phyloP scores from a whole-genome alignment of 1,140 invertebrate genomes.

The Metaphire vulgaris region DNA sequence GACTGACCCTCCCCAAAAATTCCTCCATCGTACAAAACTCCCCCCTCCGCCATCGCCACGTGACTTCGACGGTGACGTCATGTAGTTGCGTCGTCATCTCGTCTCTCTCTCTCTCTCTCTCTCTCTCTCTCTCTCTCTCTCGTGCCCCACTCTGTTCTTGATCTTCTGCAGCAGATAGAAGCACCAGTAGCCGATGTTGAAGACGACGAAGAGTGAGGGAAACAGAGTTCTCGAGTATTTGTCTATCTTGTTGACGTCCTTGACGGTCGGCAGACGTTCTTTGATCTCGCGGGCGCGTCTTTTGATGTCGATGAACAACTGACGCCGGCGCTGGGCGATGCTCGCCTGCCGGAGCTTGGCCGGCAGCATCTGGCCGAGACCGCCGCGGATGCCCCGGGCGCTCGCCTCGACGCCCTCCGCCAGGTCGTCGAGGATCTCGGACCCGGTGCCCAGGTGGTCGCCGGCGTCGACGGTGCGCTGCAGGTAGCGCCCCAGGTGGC shows the following conservation, averaged over 20 bases:
- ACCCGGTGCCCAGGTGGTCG: too few species aligned
- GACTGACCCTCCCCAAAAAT: too few species aligned
- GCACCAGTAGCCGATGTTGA: constrained; percentile 89
- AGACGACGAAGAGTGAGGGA: constrained; percentile 84
- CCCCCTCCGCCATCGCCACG: too few species aligned
- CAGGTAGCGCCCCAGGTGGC: constrained; percentile 34
- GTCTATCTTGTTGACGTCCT: constrained; percentile 94
- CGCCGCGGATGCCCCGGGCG: constrained; percentile 35
- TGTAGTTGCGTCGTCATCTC: too few species aligned
- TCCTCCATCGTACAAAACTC: too few species aligned
- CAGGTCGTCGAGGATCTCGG: constrained; percentile 39
- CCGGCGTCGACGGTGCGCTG: too few species aligned
- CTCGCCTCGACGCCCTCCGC: constrained; percentile 37
- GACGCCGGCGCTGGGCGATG: constrained; percentile 33
- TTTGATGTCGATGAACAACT: constrained; percentile 43
- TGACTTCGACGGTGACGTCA: too few species aligned
- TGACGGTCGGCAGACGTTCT: constrained; percentile 73
- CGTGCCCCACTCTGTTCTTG: background rate
- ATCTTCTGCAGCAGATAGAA: constrained; percentile 62
- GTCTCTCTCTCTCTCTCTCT: too few species aligned
- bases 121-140: background rate
- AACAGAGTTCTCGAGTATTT: constrained; percentile 90
- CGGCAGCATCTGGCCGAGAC: constrained; percentile 36
- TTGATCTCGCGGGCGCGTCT: constrained; percentile 43
- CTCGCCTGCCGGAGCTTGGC: constrained; percentile 31